Conservation (phyloP, 2,797 vertebrate genomes). For the Carapus acus region DNA sequence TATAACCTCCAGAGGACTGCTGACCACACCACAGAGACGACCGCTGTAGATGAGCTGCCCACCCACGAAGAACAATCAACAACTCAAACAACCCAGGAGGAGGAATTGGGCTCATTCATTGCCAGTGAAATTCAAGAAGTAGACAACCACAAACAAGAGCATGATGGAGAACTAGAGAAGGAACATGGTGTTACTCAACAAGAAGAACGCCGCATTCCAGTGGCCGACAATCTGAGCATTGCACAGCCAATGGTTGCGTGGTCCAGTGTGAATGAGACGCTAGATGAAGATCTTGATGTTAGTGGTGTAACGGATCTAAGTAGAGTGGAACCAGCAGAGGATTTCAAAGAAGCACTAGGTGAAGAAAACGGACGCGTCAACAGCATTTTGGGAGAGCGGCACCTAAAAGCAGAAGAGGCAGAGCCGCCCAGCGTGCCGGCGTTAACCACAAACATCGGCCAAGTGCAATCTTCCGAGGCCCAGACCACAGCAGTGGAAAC, state of each 20-base stretch:
- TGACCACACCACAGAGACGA: not conserved
- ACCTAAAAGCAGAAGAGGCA: conserved; percentile 11
- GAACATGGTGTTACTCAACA: too few species aligned
- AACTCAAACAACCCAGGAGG: conserved; percentile 17
- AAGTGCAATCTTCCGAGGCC: not conserved
- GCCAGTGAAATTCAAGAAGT: conserved; percentile 2
- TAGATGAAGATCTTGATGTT: too few species aligned
- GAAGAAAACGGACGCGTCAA: conserved; percentile 18
- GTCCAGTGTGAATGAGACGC: too few species aligned
- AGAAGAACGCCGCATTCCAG: too few species aligned
- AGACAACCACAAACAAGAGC: not conserved
- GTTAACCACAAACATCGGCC: conserved; percentile 7
- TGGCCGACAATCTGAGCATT: too few species aligned
- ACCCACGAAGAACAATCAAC: not conserved
- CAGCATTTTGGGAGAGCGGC: conserved; percentile 20
- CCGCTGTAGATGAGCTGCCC: not conserved
- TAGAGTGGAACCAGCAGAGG: too few species aligned
- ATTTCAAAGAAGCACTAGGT: conserved; percentile 10
- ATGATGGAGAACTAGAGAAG: too few species aligned
- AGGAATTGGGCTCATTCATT: conserved; percentile 11
- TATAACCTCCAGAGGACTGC: not conserved
- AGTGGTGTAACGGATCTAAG: too few species aligned
- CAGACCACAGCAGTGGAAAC: conserved; percentile 3
- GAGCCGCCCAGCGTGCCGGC: conserved; percentile 11
- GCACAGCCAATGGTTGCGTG: too few species aligned